Base-by-base conservation (phyloP, 37 sponge, comb jelly and placozoan genomes). In the Geodia barretti region DNA sequence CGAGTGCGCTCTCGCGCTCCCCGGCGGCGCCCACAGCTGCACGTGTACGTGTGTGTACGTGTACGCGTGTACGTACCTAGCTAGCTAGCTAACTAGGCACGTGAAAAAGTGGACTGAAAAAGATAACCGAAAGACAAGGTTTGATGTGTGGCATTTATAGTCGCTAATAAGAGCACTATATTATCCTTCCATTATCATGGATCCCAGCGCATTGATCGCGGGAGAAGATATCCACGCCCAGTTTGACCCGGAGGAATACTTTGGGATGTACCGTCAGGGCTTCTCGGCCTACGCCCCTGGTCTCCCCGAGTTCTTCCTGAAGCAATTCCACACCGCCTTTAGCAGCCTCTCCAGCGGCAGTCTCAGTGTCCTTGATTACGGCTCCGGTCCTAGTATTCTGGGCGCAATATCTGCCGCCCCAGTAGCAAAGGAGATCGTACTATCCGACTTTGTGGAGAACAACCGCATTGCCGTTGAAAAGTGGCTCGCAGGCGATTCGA, bases 291-390 rank as follows among this genome's bases (percentile, higher is more conserved):
- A n/a, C n/a, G n/a, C n/a, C n/a, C n/a, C n/a, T n/a, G n/a, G n/a
- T n/a, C n/a, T n/a, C n/a, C n/a, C n/a, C n/a, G n/a, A n/a, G n/a
- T n/a, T n/a, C n/a, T n/a, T n/a, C n/a, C n/a, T n/a, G n/a, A n/a
- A n/a, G n/a, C n/a, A n/a, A n/a, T n/a, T n/a, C n/a, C n/a, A n/a
- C n/a, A n/a, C n/a, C n/a, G n/a, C n/a, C n/a, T n/a, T n/a, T n/a
- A n/a, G n/a, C n/a, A n/a, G n/a, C n/a, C n/a, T n/a, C n/a, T n/a
- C n/a, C n/a, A n/a, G n/a, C 19, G 60, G 34, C 4, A 61, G 35
- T 26, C 60, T 41, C 20, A 85, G 78, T 62, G 3, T 86, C 20
- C 80, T 86, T 0, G 80, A 86, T 29, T 38, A 41, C 58, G 87
- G 87, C n/a, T 39, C 64, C 37, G 87, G 80, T 0, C 76, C 87